A percentile compares a stretch with the other conserved stretches of the same genome.
Evolutionary conservation across 2,888 invertebrate genomes (phyloP).

Genomic region (Dasypogon diadema): DNA sequence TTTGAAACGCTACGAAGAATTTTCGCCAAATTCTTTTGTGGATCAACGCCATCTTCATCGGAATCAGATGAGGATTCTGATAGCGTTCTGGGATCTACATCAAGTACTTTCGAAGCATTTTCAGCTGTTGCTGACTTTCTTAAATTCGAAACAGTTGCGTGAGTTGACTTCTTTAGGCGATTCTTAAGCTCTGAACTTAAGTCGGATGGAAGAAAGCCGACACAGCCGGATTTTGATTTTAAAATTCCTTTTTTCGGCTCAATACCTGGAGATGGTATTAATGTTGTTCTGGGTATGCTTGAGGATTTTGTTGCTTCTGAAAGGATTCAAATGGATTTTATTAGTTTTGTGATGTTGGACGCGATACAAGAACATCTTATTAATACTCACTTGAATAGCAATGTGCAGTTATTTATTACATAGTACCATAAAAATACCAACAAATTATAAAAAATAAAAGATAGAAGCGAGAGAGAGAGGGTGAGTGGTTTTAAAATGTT

Average conservation of each 20-base stretch:
- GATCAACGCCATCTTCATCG: conserved; percentile 58
- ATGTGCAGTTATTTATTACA: conserved; percentile 25
- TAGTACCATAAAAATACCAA: no score
- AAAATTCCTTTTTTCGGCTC: conserved; percentile 63
- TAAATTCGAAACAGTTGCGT: conserved; percentile 66
- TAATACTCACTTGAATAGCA: conserved; percentile 31
- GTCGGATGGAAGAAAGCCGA: conserved; percentile 66
- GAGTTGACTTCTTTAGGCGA: conserved; percentile 66
- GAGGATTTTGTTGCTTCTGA: conserved; percentile 51
- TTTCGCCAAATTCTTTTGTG: conserved; percentile 64
- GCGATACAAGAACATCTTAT: neutral
- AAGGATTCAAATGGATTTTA: conserved; percentile 33
- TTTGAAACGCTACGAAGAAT: conserved; percentile 64
- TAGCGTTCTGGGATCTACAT: conserved; percentile 54
- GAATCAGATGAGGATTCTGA: conserved; percentile 56
- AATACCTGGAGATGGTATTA: conserved; percentile 54
- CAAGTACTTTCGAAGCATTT: conserved; percentile 58
- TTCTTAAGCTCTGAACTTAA: conserved; percentile 67
- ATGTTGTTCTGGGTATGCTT: conserved; percentile 52
- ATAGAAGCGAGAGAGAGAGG: no score
- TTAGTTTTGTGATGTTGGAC: neutral
- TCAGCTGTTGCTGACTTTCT: conserved; percentile 65
- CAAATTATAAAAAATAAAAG: no score
- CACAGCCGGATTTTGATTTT: conserved; percentile 64
- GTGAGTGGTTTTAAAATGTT: no score